Evolutionary conservation across 92 coral and sea anemone genomes (phyloP).

Genomic region (Virgularia gustaviana): DNA sequence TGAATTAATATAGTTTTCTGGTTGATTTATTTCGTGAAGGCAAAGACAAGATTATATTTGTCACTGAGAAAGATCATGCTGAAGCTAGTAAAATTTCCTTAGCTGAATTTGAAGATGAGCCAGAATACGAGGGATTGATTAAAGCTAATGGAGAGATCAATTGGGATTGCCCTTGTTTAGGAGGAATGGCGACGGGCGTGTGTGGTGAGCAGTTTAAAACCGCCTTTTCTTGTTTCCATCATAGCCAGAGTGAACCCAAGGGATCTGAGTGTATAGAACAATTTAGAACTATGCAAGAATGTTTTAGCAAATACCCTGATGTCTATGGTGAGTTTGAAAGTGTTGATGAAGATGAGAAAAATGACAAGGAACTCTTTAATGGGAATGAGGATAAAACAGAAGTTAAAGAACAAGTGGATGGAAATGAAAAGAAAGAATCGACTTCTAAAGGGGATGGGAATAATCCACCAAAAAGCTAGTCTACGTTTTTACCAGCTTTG

Average conservation of each 20-base stretch:
- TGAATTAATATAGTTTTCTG: too few relatives aligned
- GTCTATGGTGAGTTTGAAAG: conserved; percentile 70
- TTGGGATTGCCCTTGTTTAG: conserved; percentile 99
- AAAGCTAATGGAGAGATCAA: conserved; percentile 93
- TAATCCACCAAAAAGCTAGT: too few relatives aligned
- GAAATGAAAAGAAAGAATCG: too few relatives aligned
- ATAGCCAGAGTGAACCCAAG: conserved; percentile 84
- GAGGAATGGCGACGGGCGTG: conserved; percentile 98
- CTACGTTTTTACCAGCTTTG: too few relatives aligned
- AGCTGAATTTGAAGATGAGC: conserved; percentile 72
- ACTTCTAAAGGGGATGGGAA: too few relatives aligned
- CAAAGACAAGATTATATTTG: conserved; percentile 89
- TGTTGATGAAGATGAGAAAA: not conserved
- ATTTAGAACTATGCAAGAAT: conserved; percentile 89
- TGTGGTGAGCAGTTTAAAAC: conserved; percentile 89
- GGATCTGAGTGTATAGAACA: conserved; percentile 93
- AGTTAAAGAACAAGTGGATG: conserved; percentile 24
- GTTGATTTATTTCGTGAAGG: conserved; percentile 41
- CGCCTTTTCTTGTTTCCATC: conserved; percentile 94
- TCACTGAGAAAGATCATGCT: conserved; percentile 84
- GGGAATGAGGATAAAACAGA: conserved; percentile 61
- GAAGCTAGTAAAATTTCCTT: conserved; percentile 60
- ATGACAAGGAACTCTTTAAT: conserved; percentile 19
- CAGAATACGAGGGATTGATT: conserved; percentile 86
- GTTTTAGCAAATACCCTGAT: conserved; percentile 87